Evolutionary conservation across 2,888 invertebrate genomes (phyloP), one percentile per base, ranked within the genome.

Genomic region (Megaustenia siamemsis): DNA sequence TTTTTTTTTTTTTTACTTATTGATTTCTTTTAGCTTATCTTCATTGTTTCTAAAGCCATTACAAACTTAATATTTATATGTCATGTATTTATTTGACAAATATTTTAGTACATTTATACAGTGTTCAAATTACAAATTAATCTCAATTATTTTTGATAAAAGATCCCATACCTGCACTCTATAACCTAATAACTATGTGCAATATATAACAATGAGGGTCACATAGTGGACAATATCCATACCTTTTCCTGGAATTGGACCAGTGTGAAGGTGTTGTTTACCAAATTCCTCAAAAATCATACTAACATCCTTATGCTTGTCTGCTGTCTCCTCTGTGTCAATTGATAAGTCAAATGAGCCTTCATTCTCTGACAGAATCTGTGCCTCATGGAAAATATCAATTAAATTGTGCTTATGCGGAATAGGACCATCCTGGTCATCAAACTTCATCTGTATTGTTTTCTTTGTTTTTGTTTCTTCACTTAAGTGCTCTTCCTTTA

Each of bases 361-460:
- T 73, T 84, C 84, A 84, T 84, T 75, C 40, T 75, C 84, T 35
- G 84, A 84, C 28, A 84, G 75, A 81, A 75, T 75, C 43, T 80
- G 75, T 3, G 80, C 84, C 18, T 40, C 75, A 38, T 84, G 80
- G 43, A 84, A 84, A 10, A 84, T 76, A 80, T 84, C 84, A 75
- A 80, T 80, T 38, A 84, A 75, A 77, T 78, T 83, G 38, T 66
- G 69, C 56, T 68, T 77, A 28, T 75, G 80, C n/a, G 80, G 84
- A 24, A 84, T 66, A 38, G 80, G 84, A 75, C 81, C 75, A n/a
- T 84, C 84, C 53, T 60, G 60, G 73, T 49, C 75, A 53, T 84
- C 83, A 45, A 18, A n/a, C 32, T 56, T 8, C 38, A 68, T 40
- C n/a, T 73, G 63, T n/a, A 2, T 24, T 15, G 10, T 56, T 15